Base-by-base conservation (phyloP, 64 coral and sea anemone species). In the Acropora tenuis region DNA sequence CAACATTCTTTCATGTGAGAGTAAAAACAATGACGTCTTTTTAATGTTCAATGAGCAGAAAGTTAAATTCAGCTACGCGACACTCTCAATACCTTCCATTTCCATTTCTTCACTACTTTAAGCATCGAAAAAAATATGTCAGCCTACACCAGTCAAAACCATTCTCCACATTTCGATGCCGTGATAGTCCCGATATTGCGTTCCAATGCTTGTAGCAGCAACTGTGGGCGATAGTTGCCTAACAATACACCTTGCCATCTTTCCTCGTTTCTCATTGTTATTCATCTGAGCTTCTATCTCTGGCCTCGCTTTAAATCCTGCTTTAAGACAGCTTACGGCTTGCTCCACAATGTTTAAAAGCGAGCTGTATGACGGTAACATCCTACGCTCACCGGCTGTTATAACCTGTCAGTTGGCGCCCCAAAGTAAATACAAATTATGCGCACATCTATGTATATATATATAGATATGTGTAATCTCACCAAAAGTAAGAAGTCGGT, bases 381-480 rank as follows among this genome's bases (percentile, higher is more conserved):
- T 30, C 30, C 30, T 30, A 30, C 30, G 30, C 30, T 30, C 30
- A 30, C 30, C 30, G 30, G 30, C 30, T 30, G 30, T 30, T 30
- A 30, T 30, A 30, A 30, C 30, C 30, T 30, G 48, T 88, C 69
- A 3, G 86, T 72, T 88, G 71, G 86, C 43, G 83, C 44, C 8
- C 44, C 86, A 12, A 76, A 69, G 41, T 76, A 88, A 6, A 88
- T 76, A 50, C 53, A 88, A 20, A 88, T 73, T 0, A 88, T 72
- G 2, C 2, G 10, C 4, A 50, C 69, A 48, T 88, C 71, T 1
- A 72, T 69, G 41, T 88, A 30, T 30, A 30, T 30, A 30, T 30
- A 30, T 30, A 30, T 30, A 30, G 30, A 47, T 11, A 88, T n/a
- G n/a, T 88, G 75, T 50, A 44, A 43, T 18, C 86, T 74, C 50